Evolutionary conservation across 2,797 vertebrate genomes (phyloP), one percentile per base, ranked within the genome.

Genomic region (Peromyscus aztecus): DNA sequence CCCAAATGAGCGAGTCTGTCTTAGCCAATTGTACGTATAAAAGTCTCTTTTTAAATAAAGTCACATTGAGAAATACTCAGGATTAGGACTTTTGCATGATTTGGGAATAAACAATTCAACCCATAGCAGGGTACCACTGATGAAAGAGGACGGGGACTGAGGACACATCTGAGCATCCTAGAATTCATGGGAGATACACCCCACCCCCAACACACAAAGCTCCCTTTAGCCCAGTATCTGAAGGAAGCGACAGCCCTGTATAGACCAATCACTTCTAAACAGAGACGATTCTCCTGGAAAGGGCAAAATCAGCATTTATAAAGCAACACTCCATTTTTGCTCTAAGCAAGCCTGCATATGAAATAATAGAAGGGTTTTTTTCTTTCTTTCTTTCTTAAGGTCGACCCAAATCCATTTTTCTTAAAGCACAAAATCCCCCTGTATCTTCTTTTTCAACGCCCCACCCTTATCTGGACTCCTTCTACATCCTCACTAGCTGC

Each of bases 401-500:
- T 91, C 37, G 57, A 75, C 89, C 37, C 65, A 96, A 89, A 81
- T 93, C 63, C 17, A 21, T 77, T 75, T 92, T 87, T 57, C 37
- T 88, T 73, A 8, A 94, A 87, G 82, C 49, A 10, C 43, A 71
- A 61, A 86, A 89, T 89, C 83, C 31, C 89, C 90, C 73, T 52
- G 23, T 63, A 1, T 55, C 78, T 89, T 94, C 82, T 6, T 9
- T 3, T 67, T 87, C 61, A 29, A 23, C 76, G 63, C 24, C 78
- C 86, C 34, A 0, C 21, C 86, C 85, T 96, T 94, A 94, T 91
- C 95, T 91, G 52, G 27, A 27, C 40, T 1, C 67, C 57, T 89
- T 89, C 73, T 7, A 34, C 37, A 63, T 82, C 90, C 85, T 92
- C 87, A 13, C 13, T 4, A 94, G 67, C 24, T 37, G 23, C 24